Percentiles rank a stretch among this genome's conserved stretches.
Evolutionary conservation across 2,888 invertebrate species (phyloP).

Genomic region (Hemaris fuciformis): DNA sequence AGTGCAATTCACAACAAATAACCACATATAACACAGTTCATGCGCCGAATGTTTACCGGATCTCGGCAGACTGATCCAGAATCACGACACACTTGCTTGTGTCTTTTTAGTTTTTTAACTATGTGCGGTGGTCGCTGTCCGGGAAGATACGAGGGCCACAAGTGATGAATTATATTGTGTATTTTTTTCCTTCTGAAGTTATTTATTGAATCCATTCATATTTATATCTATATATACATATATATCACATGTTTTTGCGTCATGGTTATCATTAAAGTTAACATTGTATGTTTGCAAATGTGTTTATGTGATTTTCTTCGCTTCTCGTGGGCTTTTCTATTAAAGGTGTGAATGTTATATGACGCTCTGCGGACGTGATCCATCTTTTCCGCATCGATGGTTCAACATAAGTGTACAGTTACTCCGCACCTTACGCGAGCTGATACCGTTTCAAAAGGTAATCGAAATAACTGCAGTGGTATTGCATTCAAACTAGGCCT

Average conservation of each 20-base stretch:
- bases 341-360: not conserved
- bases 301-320: not conserved
- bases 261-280: not conserved
- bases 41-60: too few species aligned
- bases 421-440: not conserved
- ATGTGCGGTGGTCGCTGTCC: too few species aligned
- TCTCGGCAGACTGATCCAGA: too few species aligned
- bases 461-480: not conserved
- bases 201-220: not conserved
- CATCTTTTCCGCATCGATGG: slow-evolving; percentile 1
- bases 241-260: slow-evolving; percentile 6
- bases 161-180: too few species aligned
- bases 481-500: not conserved
- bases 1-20: too few species aligned
- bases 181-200: not conserved
- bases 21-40: too few species aligned
- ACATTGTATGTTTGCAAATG: not conserved
- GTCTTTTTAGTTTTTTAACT: too few species aligned
- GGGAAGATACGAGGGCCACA: too few species aligned
- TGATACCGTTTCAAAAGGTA: not conserved
- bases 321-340: not conserved
- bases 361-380: not conserved
- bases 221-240: not conserved
- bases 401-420: not conserved
- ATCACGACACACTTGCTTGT: too few species aligned